Percentiles rank a stretch among this genome's conserved stretches.
Evolutionary conservation across 2,797 vertebrate species (phyloP).

Genomic region (Tarsius wallacei): DNA sequence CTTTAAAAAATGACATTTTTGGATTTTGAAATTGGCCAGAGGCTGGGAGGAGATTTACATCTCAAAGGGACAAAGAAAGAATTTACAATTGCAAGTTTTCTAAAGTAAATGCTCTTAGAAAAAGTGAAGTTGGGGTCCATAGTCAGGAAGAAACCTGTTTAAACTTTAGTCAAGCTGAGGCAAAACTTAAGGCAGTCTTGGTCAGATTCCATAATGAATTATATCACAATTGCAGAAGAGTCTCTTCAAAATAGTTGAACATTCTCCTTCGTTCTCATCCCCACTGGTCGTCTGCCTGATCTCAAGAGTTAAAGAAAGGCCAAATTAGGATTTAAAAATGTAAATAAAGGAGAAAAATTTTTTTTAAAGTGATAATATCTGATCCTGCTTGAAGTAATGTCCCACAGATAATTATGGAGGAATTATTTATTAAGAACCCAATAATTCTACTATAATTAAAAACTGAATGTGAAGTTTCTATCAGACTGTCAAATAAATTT

Average conservation of each 20-base stretch:
- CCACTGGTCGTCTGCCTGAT: neutral
- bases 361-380: neutral
- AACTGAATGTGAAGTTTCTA: neutral
- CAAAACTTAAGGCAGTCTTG: neutral
- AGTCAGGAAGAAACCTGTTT: neutral
- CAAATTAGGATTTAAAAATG: neutral
- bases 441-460: neutral
- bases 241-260: neutral
- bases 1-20: neutral
- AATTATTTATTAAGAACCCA: neutral
- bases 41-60: neutral
- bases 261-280: neutral
- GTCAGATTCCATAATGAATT: neutral
- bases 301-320: neutral
- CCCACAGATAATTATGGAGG: neutral
- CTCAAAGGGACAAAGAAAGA: neutral
- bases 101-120: neutral
- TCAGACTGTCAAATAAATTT: neutral
- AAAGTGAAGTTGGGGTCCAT: neutral
- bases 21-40: neutral
- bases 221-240: neutral
- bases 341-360: neutral
- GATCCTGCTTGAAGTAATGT: slow-evolving; percentile 5
- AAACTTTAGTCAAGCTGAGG: neutral
- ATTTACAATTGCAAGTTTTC: neutral